These are phyloP conservation scores for Lasioglossum albipes DNA, from an alignment of 1,140 invertebrate species.

Conservation along the genomic window DNA sequence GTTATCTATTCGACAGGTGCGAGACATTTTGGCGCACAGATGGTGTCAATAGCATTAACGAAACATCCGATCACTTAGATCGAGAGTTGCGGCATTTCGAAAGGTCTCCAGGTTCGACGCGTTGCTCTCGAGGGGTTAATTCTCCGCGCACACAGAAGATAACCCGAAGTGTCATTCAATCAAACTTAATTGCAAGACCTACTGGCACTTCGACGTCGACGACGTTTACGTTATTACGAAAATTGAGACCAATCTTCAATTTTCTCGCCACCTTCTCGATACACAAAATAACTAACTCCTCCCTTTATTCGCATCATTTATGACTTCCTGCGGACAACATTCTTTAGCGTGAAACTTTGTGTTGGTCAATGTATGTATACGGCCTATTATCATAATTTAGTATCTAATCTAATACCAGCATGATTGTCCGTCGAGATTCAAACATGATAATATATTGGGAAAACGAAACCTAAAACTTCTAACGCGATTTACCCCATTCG, in stretches of 20 bases:
- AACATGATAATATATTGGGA: no score
- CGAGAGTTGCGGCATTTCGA: not conserved
- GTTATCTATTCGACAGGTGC: not conserved
- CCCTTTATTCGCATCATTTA: not conserved
- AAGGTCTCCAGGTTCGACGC: not conserved
- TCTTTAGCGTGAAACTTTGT: not conserved
- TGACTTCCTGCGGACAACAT: no score
- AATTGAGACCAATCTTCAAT: not conserved
- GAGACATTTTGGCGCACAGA: not conserved
- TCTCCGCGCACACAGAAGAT: not conserved
- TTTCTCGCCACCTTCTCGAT: not conserved
- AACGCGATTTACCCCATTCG: no score
- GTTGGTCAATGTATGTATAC: no score
- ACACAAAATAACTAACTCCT: not conserved
- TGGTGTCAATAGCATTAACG: not conserved
- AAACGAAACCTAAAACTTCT: no score
- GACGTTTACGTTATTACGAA: not conserved
- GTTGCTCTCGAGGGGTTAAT: constrained; percentile 5
- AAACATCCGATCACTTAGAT: constrained; percentile 17
- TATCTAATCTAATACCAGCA: no score
- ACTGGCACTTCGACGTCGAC: no score
- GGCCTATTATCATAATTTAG: no score
- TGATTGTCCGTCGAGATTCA: no score
- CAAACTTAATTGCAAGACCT: constrained; percentile 15
- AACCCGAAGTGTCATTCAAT: constrained; percentile 28